These are phyloP conservation scores for Lycaon pictus DNA, from an alignment of 2,113 vertebrate species.

Conservation along the genomic window DNA sequence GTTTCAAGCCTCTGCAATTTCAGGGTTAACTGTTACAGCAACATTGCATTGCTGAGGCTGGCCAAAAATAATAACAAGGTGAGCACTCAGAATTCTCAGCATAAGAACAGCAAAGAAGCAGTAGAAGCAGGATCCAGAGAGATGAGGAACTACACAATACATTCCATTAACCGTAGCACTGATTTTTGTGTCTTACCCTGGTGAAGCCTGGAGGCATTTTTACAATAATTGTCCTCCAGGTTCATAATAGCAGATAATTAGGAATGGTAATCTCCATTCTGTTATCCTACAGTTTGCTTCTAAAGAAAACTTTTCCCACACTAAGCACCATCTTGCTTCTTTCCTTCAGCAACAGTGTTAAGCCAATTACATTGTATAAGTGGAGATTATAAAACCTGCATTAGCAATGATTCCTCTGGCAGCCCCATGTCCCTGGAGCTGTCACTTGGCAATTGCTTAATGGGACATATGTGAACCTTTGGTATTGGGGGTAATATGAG, in stretches of 20 bases:
- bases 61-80: background rate
- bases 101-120: background rate
- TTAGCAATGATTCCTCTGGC: constrained; percentile 53
- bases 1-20: background rate
- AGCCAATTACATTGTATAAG: constrained; percentile 39
- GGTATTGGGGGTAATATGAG: constrained; percentile 37
- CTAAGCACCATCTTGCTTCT: background rate
- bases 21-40: constrained; percentile 7
- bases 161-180: background rate
- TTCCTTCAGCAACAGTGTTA: constrained; percentile 38
- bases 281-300: background rate
- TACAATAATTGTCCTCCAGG: background rate
- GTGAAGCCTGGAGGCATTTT: background rate
- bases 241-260: constrained; percentile 40
- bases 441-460: constrained; percentile 65
- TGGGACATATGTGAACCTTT: constrained; percentile 50
- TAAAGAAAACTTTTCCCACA: constrained; percentile 14
- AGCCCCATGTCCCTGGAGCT: constrained; percentile 31
- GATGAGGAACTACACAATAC: background rate
- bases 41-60: background rate
- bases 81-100: background rate
- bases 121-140: background rate
- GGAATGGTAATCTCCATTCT: constrained; percentile 31
- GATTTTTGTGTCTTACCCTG: background rate
- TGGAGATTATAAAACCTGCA: constrained; percentile 63